phyloP scores from a whole-genome alignment of 2,797 vertebrate genomes.

The Propithecus deckenii region DNA sequence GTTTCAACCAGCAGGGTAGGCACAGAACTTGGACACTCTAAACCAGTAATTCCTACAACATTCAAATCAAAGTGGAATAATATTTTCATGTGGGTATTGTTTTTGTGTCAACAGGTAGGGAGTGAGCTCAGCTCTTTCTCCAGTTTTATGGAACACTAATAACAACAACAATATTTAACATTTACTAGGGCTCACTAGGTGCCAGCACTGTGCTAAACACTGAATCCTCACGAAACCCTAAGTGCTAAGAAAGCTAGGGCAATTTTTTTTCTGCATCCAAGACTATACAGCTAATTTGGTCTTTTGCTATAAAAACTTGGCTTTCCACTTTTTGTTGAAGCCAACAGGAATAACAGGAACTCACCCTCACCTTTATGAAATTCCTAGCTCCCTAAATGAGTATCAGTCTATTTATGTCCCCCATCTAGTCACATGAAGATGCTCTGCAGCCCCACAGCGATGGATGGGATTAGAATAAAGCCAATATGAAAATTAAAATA shows the following conservation, averaged over 20 bases:
- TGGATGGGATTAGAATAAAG: constrained; percentile 38
- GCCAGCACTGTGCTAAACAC: constrained; percentile 61
- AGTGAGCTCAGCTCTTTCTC: constrained; percentile 60
- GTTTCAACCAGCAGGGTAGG: neutral
- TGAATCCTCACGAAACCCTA: constrained; percentile 58
- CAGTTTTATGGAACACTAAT: constrained; percentile 50
- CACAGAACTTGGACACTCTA: neutral
- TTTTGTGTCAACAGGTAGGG: constrained; percentile 40
- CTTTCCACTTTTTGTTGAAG: constrained; percentile 44
- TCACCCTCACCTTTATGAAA: neutral
- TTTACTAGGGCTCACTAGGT: constrained; percentile 57
- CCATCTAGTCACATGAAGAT: neutral
- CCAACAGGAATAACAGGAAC: constrained; percentile 43
- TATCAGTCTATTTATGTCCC: neutral
- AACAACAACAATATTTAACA: constrained; percentile 53
- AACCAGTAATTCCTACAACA: neutral
- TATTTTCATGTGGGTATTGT: neutral
- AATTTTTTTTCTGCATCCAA: constrained; percentile 42
- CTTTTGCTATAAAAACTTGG: constrained; percentile 57
- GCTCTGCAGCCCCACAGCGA: neutral
- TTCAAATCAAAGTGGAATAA: neutral
- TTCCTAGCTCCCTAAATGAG: constrained; percentile 7
- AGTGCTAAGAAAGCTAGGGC: constrained; percentile 52
- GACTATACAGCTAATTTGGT: constrained; percentile 67
- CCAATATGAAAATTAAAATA: constrained; percentile 34